phyloP scores from a whole-genome alignment of 2,888 invertebrate genomes.

The Noctua janthina region DNA sequence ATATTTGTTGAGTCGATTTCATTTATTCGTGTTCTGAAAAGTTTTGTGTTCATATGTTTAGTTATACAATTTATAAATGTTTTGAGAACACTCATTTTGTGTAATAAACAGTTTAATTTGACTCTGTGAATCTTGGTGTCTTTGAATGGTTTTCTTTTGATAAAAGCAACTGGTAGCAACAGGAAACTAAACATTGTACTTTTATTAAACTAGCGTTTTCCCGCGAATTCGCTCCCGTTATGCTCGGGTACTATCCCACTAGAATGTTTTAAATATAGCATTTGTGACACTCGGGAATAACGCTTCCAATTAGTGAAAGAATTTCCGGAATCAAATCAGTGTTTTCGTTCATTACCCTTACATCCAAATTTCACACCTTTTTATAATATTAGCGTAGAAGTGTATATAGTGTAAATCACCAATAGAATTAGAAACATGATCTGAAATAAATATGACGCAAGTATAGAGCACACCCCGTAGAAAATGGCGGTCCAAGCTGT shows the following conservation, averaged over 20 bases:
- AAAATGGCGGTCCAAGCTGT: background rate
- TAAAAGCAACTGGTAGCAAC: background rate
- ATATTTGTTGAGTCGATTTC: slow-evolving; percentile 59
- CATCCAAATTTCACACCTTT: background rate
- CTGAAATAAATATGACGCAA: background rate
- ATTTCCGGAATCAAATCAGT: background rate
- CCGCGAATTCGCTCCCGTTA: background rate
- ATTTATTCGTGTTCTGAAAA: slow-evolving; percentile 47
- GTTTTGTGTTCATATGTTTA: slow-evolving; percentile 33
- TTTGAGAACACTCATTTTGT: background rate
- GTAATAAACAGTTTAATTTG: slow-evolving; percentile 7
- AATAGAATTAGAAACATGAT: background rate
- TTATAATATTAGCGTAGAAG: background rate
- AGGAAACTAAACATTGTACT: background rate
- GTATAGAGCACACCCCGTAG: background rate
- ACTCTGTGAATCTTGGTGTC: background rate
- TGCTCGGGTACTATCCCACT: background rate
- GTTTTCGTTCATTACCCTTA: background rate
- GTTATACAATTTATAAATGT: slow-evolving; percentile 22
- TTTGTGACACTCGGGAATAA: background rate
- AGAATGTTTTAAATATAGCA: background rate
- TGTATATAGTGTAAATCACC: background rate
- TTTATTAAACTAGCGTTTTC: background rate
- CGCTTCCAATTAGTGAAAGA: background rate
- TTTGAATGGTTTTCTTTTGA: background rate